Percentiles rank a stretch among this genome's conserved stretches.
Evolutionary conservation across 2,113 vertebrate species (phyloP).

Genomic region (Himantopus leucocephalus): DNA sequence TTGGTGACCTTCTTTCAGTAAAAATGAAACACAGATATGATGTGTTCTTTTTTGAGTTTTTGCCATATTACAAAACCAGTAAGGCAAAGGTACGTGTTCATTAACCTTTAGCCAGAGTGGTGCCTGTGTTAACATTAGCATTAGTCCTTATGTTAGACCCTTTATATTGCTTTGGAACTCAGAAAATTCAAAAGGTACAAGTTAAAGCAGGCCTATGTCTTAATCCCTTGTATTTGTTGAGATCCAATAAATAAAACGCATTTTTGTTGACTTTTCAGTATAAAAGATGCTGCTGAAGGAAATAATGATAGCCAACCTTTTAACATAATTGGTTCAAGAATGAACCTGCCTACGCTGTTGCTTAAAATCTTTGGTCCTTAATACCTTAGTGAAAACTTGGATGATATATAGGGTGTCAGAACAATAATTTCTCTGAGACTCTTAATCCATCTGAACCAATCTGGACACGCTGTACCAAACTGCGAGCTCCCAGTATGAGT

Average conservation of each 20-base stretch:
- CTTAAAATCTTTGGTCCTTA: neutral
- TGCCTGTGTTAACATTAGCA: neutral
- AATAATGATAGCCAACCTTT: neutral
- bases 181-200: neutral
- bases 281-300: conserved; percentile 9
- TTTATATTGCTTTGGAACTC: neutral
- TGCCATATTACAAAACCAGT: neutral
- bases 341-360: neutral
- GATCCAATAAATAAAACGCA: conserved; percentile 2
- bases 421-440: neutral
- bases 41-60: neutral
- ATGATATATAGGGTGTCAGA: neutral
- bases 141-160: neutral
- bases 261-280: conserved; percentile 10
- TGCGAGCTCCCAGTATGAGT: neutral
- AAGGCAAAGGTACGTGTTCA: neutral
- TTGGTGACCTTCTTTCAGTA: neutral
- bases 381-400: conserved; percentile 4
- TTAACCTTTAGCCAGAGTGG: neutral
- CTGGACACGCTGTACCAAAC: neutral
- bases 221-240: conserved; percentile 18
- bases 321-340: conserved; percentile 22
- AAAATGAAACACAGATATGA: neutral
- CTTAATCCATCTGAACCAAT: neutral
- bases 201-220: conserved; percentile 18